These are phyloP conservation scores for Hoplias malabaricus DNA, from an alignment of 2,113 vertebrate genomes.

Conservation along the genomic window DNA sequence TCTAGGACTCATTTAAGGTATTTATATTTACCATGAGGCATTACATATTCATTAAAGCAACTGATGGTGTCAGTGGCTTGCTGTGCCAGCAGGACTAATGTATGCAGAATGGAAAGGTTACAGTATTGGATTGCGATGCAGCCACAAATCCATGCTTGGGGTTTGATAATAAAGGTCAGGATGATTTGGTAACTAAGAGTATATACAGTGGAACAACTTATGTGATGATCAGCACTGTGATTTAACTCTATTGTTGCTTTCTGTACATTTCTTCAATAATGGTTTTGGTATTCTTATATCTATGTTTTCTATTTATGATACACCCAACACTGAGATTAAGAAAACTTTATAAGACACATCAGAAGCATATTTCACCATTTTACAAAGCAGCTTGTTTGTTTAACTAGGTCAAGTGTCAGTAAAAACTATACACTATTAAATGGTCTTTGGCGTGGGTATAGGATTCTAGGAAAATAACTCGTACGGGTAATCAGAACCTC, in stretches of 20 bases:
- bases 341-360: background rate
- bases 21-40: conserved; percentile 30
- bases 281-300: background rate
- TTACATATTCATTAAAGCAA: conserved; percentile 40
- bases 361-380: background rate
- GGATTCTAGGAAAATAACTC: no score
- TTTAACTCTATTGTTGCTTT: background rate
- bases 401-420: no score
- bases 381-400: no score
- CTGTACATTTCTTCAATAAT: background rate
- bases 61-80: conserved; percentile 32
- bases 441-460: no score
- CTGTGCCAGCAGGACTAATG: conserved; percentile 45
- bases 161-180: conserved; percentile 20
- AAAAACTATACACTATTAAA: no score
- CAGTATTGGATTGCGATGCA: conserved; percentile 30
- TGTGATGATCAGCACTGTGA: background rate
- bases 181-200: background rate
- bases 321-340: background rate
- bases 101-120: conserved; percentile 40
- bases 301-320: background rate
- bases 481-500: no score
- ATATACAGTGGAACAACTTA: background rate
- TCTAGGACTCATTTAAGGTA: conserved; percentile 7
- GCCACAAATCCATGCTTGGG: conserved; percentile 8